Percentiles rank a stretch among this genome's conserved stretches.
Conservation (phyloP, 2,888 invertebrate genomes). For the Colostygia pectinataria region DNA sequence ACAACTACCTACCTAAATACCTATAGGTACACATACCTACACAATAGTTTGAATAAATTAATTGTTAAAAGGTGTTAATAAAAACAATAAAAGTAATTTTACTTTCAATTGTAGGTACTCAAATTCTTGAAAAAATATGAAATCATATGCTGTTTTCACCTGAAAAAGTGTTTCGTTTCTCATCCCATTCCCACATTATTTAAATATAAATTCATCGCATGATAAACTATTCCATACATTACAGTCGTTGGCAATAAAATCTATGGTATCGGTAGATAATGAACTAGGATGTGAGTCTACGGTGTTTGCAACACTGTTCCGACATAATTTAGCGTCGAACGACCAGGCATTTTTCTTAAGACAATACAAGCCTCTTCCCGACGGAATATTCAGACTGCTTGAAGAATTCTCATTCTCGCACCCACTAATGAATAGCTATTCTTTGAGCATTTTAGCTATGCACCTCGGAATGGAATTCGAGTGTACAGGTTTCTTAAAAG, state of each 20-base stretch:
- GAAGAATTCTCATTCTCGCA: constrained; percentile 82
- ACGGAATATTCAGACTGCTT: constrained; percentile 79
- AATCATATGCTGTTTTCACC: constrained; percentile 11
- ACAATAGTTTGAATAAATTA: too few relatives aligned
- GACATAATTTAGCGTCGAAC: constrained; percentile 72
- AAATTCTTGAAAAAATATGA: constrained; percentile 19
- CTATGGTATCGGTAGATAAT: constrained; percentile 57
- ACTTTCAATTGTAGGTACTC: too few relatives aligned
- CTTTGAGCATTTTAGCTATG: constrained; percentile 82
- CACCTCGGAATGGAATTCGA: constrained; percentile 77
- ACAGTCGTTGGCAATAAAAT: constrained; percentile 55
- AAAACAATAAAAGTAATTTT: too few relatives aligned
- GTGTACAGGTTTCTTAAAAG: constrained; percentile 82
- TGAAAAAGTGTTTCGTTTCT: constrained; percentile 16
- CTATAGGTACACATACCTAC: too few relatives aligned
- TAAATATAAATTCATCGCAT: constrained; percentile 44
- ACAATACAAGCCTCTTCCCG: constrained; percentile 76
- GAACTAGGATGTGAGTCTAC: constrained; percentile 62
- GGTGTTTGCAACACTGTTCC: constrained; percentile 56
- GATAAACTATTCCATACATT: constrained; percentile 46
- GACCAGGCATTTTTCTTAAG: constrained; percentile 76
- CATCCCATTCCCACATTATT: constrained; percentile 32
- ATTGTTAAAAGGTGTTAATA: too few relatives aligned
- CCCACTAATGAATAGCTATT: constrained; percentile 83
- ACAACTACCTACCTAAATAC: too few relatives aligned